A percentile compares a stretch with the other conserved stretches of the same genome.
These are phyloP conservation scores for Gymnodraco acuticeps DNA, from an alignment of 2,797 vertebrate species.

Conservation along the genomic window DNA sequence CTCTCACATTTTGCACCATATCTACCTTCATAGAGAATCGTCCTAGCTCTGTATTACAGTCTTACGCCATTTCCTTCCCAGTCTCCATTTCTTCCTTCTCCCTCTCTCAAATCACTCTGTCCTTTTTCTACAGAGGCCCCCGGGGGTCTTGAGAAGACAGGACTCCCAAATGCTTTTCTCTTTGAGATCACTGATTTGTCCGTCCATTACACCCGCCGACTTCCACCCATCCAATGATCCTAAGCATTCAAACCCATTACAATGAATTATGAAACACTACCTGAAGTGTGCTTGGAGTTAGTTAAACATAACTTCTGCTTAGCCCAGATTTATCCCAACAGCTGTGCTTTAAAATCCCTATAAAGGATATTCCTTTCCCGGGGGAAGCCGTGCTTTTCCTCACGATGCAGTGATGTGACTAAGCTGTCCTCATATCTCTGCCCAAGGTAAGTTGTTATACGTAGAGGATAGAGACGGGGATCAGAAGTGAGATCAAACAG, in stretches of 20 bases:
- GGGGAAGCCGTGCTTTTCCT: not conserved
- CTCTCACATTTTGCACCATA: too few species aligned
- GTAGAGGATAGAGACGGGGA: not conserved
- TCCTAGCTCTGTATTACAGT: too few species aligned
- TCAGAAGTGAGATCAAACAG: conserved; percentile 3
- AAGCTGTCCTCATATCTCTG: not conserved
- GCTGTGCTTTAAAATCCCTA: not conserved
- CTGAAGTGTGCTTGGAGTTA: conserved; percentile 11
- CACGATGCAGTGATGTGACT: not conserved
- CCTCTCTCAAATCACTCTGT: not conserved
- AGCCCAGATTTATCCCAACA: conserved; percentile 1
- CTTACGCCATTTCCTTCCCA: not conserved
- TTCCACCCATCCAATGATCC: conserved; percentile 1
- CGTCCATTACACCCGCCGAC: not conserved
- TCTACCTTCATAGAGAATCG: too few species aligned
- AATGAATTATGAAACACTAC: conserved; percentile 13
- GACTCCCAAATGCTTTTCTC: not conserved
- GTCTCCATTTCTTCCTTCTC: not conserved
- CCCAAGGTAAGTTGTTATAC: not conserved
- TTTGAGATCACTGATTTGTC: not conserved
- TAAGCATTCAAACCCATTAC: conserved; percentile 7
- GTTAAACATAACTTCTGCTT: conserved; percentile 6
- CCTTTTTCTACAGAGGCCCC: not conserved
- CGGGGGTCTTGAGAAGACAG: not conserved
- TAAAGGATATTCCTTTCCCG: not conserved